Evolutionary conservation across 64 coral and sea anemone species (phyloP), one percentile per base, ranked within the genome.

Genomic region (Astreopora myriophthalma): DNA sequence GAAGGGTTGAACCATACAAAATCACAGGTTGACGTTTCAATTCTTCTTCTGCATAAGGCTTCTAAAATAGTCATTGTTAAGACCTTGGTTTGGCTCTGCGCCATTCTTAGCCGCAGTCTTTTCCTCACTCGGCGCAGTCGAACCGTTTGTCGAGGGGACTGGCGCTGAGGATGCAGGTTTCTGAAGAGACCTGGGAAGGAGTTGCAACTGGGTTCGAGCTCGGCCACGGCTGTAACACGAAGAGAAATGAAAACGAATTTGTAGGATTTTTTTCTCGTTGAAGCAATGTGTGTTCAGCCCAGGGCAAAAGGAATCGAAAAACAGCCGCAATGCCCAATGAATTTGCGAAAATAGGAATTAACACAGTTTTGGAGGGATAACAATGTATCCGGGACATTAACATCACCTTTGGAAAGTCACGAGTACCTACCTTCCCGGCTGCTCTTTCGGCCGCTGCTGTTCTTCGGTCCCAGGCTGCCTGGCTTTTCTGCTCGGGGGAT

Each of bases 11-110:
- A 27, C 6, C 1, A 25, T 25, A 5, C 13, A 44, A 11, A n/a
- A n/a, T 75, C 35, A 9, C 1, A 11, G 25, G 16, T 52, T 1
- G 25, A 32, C 42, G 4, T 30, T 3, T 83, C 34, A 83, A 11
- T 65, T 83, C 60, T 92, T 85, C 49, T 75, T 76, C 35, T 86
- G 90, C 80, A 92, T 33, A 20, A 97, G 92, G 12, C 40, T 89
- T 13, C 95, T 76, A 35, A 97, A 97, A 42, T 97, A 97, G 32
- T 97, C 91, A 48, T 97, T 97, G 73, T 73, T 94, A 62, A 97
- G 94, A 14, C 95, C 92, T 83, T 97, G 76, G 7, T 65, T 76
- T 3, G 33, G 33, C 51, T 74, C 70, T 31, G 2, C 38, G 27
- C 30, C 60, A 74, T 5, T 49, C 24, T 73, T 62, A 17, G 65